Percentiles rank a stretch among this genome's conserved stretches.
phyloP scores from a whole-genome alignment of 2,113 vertebrate genomes.

The Toxotes jaculatrix region DNA sequence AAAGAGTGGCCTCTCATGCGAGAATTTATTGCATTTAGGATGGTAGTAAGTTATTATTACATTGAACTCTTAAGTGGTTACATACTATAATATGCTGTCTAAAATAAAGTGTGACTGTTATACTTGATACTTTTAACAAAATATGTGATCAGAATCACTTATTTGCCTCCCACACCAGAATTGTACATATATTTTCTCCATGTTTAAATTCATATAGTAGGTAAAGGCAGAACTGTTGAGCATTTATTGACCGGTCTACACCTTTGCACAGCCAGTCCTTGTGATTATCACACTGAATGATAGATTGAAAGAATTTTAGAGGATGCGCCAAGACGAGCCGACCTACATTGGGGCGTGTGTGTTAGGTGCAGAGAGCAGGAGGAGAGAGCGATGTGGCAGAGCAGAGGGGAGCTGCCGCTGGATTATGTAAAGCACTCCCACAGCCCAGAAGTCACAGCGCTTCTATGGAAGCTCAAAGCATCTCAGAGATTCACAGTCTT shows the following conservation, averaged over 20 bases:
- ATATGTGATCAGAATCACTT: constrained; percentile 36
- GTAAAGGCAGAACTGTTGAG: constrained; percentile 39
- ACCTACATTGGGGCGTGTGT: constrained; percentile 65
- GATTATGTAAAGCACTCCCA: constrained; percentile 83
- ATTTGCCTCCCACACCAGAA: constrained; percentile 20
- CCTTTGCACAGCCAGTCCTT: constrained; percentile 28
- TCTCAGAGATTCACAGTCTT: constrained; percentile 76
- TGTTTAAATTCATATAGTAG: constrained; percentile 2
- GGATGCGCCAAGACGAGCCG: constrained; percentile 59
- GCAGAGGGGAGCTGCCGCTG: constrained; percentile 72
- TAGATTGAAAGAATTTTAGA: constrained; percentile 63
- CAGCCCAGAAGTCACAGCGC: constrained; percentile 77
- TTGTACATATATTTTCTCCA: constrained; percentile 9
- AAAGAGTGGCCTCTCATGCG: constrained; percentile 32
- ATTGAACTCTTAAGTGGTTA: constrained; percentile 52
- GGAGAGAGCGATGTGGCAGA: constrained; percentile 66
- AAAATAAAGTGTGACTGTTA: constrained; percentile 69
- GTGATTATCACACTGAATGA: constrained; percentile 61
- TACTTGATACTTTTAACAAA: constrained; percentile 57
- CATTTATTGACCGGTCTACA: constrained; percentile 41
- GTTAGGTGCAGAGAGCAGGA: constrained; percentile 63
- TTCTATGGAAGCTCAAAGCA: constrained; percentile 76
- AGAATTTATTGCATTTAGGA: constrained; percentile 43
- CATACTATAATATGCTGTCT: constrained; percentile 50
- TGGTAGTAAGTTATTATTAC: constrained; percentile 49